Conservation (phyloP, 1,140 invertebrate species). For the Cyclargus thomasi region DNA sequence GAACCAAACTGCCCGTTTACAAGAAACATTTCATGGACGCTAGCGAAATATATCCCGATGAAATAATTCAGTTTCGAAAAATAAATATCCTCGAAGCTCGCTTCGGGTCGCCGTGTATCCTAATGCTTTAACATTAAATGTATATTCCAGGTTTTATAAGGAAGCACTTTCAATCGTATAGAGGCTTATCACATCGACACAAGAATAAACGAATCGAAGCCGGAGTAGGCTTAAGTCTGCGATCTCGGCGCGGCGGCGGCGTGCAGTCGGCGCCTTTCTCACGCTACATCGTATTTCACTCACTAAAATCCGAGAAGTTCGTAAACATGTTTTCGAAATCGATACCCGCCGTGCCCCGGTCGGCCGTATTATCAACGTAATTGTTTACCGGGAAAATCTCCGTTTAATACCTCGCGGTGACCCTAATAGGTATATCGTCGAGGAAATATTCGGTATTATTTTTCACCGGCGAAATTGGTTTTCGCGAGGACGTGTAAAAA, state of each 20-base stretch:
- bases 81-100: background rate
- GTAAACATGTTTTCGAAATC: slow-evolving; percentile 60
- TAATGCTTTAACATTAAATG: background rate
- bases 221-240: slow-evolving; percentile 32
- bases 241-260: slow-evolving; percentile 14
- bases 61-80: background rate
- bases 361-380: slow-evolving; percentile 45
- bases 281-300: slow-evolving; percentile 48
- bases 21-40: background rate
- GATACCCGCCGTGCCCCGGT: slow-evolving; percentile 27
- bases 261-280: slow-evolving; percentile 34
- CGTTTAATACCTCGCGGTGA: background rate
- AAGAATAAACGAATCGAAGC: slow-evolving; percentile 39
- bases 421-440: slow-evolving; percentile 14
- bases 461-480: background rate
- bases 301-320: slow-evolving; percentile 54
- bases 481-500: background rate
- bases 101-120: too few relatives aligned
- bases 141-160: slow-evolving; percentile 18
- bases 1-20: background rate
- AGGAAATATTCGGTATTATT: background rate
- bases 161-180: slow-evolving; percentile 16
- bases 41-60: background rate
- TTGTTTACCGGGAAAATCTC: slow-evolving; percentile 39
- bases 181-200: slow-evolving; percentile 32